Evolutionary conservation across 2,797 vertebrate species (phyloP).

Genomic region (Cyprinella venusta): DNA sequence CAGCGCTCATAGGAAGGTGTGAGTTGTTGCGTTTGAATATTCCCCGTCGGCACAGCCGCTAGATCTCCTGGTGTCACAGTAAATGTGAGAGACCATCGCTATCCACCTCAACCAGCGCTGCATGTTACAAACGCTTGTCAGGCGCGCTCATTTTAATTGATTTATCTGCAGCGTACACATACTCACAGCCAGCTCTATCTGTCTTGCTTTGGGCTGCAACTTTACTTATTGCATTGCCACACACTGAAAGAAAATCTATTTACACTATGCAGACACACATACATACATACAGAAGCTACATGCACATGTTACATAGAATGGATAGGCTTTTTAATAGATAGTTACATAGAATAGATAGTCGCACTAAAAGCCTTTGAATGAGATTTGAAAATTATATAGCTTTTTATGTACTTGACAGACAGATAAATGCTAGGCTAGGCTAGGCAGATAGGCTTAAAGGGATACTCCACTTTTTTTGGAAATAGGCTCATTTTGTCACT

Average conservation of each 20-base stretch:
- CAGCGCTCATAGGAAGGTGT: neutral
- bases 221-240: constrained; percentile 72
- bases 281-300: neutral
- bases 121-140: constrained; percentile 66
- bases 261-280: neutral
- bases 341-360: neutral
- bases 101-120: constrained; percentile 44
- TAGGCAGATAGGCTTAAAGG: too few relatives aligned
- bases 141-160: constrained; percentile 80
- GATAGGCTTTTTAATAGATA: neutral
- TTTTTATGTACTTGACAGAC: neutral
- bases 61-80: constrained; percentile 1
- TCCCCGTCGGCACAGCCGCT: neutral
- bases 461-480: too few relatives aligned
- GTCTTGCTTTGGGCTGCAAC: constrained; percentile 81
- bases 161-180: constrained; percentile 75
- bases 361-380: neutral
- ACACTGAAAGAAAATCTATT: constrained; percentile 8
- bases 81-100: constrained; percentile 28
- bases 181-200: constrained; percentile 70
- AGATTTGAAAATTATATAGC: neutral
- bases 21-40: constrained; percentile 5
- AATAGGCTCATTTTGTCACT: too few relatives aligned
- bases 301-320: neutral
- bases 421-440: too few relatives aligned